Evolutionary conservation across 2,888 invertebrate genomes (phyloP), one percentile per base, ranked within the genome.

Genomic region (Pollenia angustigena): DNA sequence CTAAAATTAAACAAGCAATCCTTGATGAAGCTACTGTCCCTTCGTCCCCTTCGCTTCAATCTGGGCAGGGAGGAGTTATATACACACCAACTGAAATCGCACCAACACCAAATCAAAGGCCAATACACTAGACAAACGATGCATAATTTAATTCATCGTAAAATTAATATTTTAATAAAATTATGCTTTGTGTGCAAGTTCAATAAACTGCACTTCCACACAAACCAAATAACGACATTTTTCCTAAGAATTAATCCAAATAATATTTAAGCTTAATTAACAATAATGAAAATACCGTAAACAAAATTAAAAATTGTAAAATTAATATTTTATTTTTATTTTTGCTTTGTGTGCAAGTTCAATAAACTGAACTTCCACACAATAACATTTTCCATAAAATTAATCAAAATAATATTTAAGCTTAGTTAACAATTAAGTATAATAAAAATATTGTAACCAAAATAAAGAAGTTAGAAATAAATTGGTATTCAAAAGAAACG

Each of bases 21-120:
- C 60, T 32, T n/a, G 32, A 44, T 68, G 68, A 68, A 52, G 48
- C 58, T 46, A 44, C 62, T n/a, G 46, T 54, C 18, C 50, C 80
- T 32, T 54, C 62, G 42, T 50, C 62, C 71, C 62, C 71, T 46
- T 50, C 69, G 68, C 80, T 80, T 46, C 80, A 69, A 18, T 18
- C 80, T 69, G 16, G 60, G 80, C 42, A 44, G 69, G 60, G 80
- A 80, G 80, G 80, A 80, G 69, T 80, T 80, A 80, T 62, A 60
- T 62, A 56, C 48, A 48, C 48, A 60, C 58, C 23, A 23, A 23
- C 23, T 14, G n/a, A 42, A 62, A 58, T 32, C 58, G 32, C 32
- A 58, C 16, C 23, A 23, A 23, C 23, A 23, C 23, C 23, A 23
- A 23, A 23, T 2, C 23, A 23, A 23, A 23, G 23, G 23, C 23